Base-by-base conservation (phyloP, 2,888 invertebrate species). In the Clepsis dumicolana region DNA sequence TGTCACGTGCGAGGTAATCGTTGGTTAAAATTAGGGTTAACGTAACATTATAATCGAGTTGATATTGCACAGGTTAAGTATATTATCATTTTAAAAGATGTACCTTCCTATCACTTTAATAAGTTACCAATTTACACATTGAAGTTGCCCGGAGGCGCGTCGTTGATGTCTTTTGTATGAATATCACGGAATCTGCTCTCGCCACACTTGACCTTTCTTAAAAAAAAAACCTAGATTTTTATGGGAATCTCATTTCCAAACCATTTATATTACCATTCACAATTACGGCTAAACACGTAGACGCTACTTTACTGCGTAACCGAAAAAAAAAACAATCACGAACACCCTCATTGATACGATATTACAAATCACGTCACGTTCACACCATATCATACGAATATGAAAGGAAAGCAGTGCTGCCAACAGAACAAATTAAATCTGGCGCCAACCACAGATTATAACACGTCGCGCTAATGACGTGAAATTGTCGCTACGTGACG, bases 391-490 rank as follows among this genome's bases (percentile, higher is more conserved):
- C 62, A 56, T 64, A 71, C 56, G 41, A 64, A 71, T 71, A 64
- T 64, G 54, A 60, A 78, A 80, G 80, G 75, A 70, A 75, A 71
- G 70, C 71, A 70, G 70, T 73, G 70, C 74, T 79, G 80, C 79
- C 82, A 83, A 79, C 80, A 73, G 77, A 75, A 78, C 77, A 78
- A 77, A 88, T 87, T 89, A 87, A 87, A 81, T 83, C 79, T 87
- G 93, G 93, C 93, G 93, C 93, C 93, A 89, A 77, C 77, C 84
- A 86, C 85, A 82, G 87, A 90, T 88, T 89, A 88, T 88, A 80
- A 86, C 92, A 92, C 92, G 91, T 92, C 84, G 44, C 70, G 71
- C 77, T 92, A 93, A 92, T 93, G 91, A 91, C 84, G 80, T 83
- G 82, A 88, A 91, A 93, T 91, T 87, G 86, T 85, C 76, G 72